A percentile compares a stretch with the other conserved stretches of the same genome.
Evolutionary conservation across 2,888 invertebrate species (phyloP).

Genomic region (Agrochola circellaris): DNA sequence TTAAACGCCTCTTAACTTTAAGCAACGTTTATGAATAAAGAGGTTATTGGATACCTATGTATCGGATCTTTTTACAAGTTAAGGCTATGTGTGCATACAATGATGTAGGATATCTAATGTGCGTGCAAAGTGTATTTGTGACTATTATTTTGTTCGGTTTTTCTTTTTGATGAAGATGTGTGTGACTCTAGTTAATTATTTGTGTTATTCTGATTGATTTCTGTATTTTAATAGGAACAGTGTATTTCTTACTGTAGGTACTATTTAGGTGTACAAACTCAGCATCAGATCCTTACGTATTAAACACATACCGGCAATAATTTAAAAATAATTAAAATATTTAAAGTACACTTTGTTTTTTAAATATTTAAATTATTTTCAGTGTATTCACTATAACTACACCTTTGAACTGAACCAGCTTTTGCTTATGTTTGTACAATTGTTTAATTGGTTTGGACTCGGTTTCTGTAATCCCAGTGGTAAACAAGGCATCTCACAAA

Average conservation of each 20-base stretch:
- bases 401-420: not conserved
- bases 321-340: too few species aligned
- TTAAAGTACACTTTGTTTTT: not conserved
- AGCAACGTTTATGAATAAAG: not conserved
- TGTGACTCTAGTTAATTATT: not conserved
- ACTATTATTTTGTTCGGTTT: not conserved
- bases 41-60: too few species aligned
- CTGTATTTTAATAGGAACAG: not conserved
- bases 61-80: not conserved
- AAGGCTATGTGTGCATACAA: not conserved
- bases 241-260: not conserved
- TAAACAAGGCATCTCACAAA: slow-evolving; percentile 11
- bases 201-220: not conserved
- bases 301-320: not conserved
- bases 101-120: not conserved
- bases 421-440: not conserved
- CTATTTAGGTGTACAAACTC: not conserved
- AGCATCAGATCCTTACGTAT: not conserved
- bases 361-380: not conserved
- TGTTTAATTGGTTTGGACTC: not conserved
- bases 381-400: not conserved
- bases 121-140: not conserved
- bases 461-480: not conserved
- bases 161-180: not conserved
- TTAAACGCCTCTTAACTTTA: not conserved